Conservation (phyloP, 2,797 vertebrate species). For the Etheostoma perlongum region DNA sequence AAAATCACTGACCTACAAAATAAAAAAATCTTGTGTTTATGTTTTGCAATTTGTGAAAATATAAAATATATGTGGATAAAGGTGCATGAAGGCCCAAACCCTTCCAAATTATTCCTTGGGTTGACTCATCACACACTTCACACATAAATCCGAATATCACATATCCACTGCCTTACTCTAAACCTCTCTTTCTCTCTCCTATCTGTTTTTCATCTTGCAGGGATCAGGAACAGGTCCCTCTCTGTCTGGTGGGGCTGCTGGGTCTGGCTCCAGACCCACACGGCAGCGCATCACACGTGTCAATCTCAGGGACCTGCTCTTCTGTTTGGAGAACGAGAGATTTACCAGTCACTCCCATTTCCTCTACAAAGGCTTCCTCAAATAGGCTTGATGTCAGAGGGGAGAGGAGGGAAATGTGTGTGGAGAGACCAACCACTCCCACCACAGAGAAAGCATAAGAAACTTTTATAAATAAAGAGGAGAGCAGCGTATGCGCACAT, state of each 20-base stretch:
- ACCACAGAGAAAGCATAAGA: too few species aligned
- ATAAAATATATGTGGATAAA: background rate
- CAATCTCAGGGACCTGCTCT: conserved; percentile 99
- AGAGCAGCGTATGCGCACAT: conserved; percentile 45
- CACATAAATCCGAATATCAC: background rate
- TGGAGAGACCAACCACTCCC: conserved; percentile 47
- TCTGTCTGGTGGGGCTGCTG: conserved; percentile 87
- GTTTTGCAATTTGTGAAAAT: background rate
- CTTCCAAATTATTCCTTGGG: background rate
- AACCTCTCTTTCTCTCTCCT: background rate
- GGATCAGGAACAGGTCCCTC: conserved; percentile 88
- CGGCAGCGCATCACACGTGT: conserved; percentile 98
- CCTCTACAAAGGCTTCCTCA: conserved; percentile 98
- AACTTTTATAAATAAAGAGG: conserved; percentile 23
- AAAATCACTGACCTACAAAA: background rate
- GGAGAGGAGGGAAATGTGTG: conserved; percentile 25
- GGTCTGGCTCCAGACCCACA: conserved; percentile 91
- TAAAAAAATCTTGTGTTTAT: background rate
- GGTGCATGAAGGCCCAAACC: background rate
- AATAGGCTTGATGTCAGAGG: conserved; percentile 85
- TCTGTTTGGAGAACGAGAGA: conserved; percentile 97
- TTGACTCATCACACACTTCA: background rate
- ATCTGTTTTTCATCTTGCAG: conserved; percentile 71
- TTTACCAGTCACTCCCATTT: conserved; percentile 95
- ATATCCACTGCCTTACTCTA: background rate